Conservation (phyloP, 2,113 vertebrate genomes). For the Macroglossus sobrinus region DNA sequence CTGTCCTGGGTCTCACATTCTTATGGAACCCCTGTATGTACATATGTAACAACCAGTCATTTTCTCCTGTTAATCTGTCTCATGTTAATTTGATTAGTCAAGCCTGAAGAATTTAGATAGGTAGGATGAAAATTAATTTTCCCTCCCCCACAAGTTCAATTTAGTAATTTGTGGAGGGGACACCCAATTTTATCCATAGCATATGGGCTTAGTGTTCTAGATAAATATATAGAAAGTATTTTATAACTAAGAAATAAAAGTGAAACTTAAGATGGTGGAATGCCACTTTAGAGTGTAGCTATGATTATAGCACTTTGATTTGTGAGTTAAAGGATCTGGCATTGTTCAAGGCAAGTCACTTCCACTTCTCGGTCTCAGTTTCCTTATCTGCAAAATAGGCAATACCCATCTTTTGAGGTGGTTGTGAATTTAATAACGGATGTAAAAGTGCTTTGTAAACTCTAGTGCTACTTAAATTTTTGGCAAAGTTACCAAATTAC, state of each 20-base stretch:
- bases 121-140: too few species aligned
- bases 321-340: background rate
- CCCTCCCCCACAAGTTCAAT: background rate
- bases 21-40: too few species aligned
- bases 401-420: background rate
- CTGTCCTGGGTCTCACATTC: too few species aligned
- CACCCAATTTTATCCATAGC: too few species aligned
- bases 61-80: too few species aligned
- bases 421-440: background rate
- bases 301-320: background rate
- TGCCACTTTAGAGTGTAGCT: background rate
- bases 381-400: background rate
- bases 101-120: too few species aligned
- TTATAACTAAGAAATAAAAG: background rate
- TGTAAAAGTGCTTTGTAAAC: background rate
- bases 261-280: background rate
- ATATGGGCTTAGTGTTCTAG: background rate
- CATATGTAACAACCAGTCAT: too few species aligned
- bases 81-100: too few species aligned
- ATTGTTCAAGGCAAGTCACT: background rate
- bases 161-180: background rate
- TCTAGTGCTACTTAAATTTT: conserved; percentile 18
- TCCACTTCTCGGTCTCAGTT: background rate
- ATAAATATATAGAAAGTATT: background rate
- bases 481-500: background rate